A percentile compares a stretch with the other conserved stretches of the same genome.
Evolutionary conservation across 2,888 invertebrate genomes (phyloP).

Genomic region (Euplexia lucipara): DNA sequence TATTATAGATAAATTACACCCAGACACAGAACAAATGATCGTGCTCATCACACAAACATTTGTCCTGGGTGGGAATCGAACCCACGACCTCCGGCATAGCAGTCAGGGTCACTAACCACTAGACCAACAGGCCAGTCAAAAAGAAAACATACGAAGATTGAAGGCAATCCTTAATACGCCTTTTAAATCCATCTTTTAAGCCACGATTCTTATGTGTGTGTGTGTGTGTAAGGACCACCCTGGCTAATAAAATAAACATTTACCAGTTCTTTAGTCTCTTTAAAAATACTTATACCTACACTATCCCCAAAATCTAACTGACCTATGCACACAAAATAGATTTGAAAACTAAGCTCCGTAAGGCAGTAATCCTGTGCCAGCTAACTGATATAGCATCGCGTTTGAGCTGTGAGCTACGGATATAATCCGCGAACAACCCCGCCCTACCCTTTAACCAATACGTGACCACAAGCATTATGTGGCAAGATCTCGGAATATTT

Average conservation of each 20-base stretch:
- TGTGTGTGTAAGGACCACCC: background rate
- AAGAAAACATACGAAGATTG: too few relatives aligned
- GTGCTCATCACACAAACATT: too few relatives aligned
- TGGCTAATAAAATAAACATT: background rate
- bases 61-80: too few relatives aligned
- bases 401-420: slow-evolving; percentile 68
- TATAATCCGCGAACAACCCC: slow-evolving; percentile 84
- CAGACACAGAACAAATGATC: too few relatives aligned
- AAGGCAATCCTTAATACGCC: too few relatives aligned
- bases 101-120: too few relatives aligned
- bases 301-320: background rate
- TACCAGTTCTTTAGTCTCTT: background rate
- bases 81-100: too few relatives aligned
- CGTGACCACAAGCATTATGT: slow-evolving; percentile 83
- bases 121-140: too few relatives aligned
- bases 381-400: slow-evolving; percentile 63
- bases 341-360: slow-evolving; percentile 59
- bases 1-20: too few relatives aligned
- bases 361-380: slow-evolving; percentile 65
- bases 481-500: slow-evolving; percentile 58
- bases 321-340: slow-evolving; percentile 47
- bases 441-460: slow-evolving; percentile 88
- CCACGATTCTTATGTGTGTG: too few relatives aligned
- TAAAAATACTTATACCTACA: background rate
- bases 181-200: too few relatives aligned